Conservation (phyloP, 1,140 invertebrate genomes). For the Drosophila truncata region DNA sequence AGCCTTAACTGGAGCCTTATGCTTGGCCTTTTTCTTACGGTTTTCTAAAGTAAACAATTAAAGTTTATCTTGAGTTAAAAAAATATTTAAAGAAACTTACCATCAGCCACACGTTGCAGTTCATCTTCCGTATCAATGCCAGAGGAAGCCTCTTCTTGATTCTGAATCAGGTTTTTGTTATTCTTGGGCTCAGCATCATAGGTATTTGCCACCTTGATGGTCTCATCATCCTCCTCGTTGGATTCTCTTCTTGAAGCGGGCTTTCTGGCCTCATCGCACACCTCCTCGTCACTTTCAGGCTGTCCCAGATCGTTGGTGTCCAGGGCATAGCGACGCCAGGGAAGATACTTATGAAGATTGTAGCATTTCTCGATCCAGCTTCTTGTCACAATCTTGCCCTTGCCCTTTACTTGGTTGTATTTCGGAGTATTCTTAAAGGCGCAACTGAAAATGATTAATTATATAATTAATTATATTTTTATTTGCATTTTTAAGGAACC, state of each 20-base stretch:
- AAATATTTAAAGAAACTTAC: conserved; percentile 26
- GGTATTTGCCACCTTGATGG: not conserved
- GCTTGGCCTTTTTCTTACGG: conserved; percentile 14
- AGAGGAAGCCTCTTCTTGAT: conserved; percentile 38
- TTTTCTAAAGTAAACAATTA: conserved; percentile 35
- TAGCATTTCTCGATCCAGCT: conserved; percentile 92
- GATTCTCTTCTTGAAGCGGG: conserved; percentile 21
- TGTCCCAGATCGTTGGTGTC: conserved; percentile 85
- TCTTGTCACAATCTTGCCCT: conserved; percentile 90
- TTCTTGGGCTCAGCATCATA: not conserved
- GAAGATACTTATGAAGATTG: conserved; percentile 88
- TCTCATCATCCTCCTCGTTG: not conserved
- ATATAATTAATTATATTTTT: not conserved
- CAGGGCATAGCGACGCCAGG: conserved; percentile 90
- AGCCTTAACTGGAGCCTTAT: not conserved
- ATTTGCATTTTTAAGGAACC: not conserved
- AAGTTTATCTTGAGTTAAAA: not conserved
- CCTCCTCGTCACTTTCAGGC: conserved; percentile 86
- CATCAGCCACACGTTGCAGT: conserved; percentile 85
- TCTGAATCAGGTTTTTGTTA: not conserved
- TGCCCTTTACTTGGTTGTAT: conserved; percentile 90
- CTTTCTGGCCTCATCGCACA: conserved; percentile 80
- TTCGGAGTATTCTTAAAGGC: conserved; percentile 96
- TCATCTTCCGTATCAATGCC: conserved; percentile 87
- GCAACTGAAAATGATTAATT: conserved; percentile 88